These are phyloP conservation scores for Elgonia sp. DNA, from an alignment of 2,888 invertebrate genomes.

Conservation along the genomic window DNA sequence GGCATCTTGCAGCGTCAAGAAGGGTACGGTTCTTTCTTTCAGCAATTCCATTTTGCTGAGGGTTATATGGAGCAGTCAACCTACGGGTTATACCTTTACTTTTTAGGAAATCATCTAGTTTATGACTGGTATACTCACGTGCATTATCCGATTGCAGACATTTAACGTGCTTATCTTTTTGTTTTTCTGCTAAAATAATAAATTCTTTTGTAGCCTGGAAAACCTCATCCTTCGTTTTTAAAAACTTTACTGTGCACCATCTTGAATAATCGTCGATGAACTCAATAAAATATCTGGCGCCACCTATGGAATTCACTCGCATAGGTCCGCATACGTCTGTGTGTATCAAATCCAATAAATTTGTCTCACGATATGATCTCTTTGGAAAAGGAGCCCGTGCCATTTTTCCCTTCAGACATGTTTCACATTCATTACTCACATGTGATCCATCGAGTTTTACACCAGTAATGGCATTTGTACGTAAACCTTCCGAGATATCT, in stretches of 20 bases:
- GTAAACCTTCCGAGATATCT: conserved; percentile 19
- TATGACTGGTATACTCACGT: neutral
- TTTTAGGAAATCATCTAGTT: neutral
- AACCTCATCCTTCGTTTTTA: neutral
- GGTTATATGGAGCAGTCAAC: neutral
- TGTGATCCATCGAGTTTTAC: too few species aligned
- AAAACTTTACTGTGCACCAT: neutral
- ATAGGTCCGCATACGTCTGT: conserved; percentile 10
- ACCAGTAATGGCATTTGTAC: conserved; percentile 14
- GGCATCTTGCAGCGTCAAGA: neutral
- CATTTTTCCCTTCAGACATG: neutral
- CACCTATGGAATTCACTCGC: neutral
- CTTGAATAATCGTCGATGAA: neutral
- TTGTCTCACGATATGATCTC: neutral
- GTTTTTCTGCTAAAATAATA: neutral
- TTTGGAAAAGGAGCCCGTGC: neutral
- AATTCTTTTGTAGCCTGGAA: neutral
- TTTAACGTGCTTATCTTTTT: neutral
- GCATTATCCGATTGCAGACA: neutral
- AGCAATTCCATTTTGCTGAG: neutral
- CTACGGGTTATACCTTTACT: neutral
- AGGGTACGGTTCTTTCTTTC: neutral
- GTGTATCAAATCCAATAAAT: neutral
- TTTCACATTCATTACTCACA: too few species aligned
- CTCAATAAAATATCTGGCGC: neutral